phyloP scores from a whole-genome alignment of 2,888 invertebrate species.

The Digitonthophagus gazella region DNA sequence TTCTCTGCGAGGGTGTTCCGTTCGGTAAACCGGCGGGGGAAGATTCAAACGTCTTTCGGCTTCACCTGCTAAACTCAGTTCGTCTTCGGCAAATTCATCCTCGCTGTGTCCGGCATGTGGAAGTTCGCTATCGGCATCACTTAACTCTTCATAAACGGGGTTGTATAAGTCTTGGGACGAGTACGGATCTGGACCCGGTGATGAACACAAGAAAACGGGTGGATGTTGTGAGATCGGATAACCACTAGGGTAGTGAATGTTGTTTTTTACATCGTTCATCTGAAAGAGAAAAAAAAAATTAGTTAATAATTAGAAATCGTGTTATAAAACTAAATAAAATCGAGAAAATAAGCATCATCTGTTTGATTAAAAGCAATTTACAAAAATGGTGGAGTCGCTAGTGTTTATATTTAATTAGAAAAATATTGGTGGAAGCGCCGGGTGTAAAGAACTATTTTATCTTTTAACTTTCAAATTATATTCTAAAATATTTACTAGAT shows the following conservation, averaged over 20 bases:
- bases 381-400: no score
- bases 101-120: constrained; percentile 68
- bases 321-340: background rate
- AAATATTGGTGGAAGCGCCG: no score
- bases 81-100: constrained; percentile 84
- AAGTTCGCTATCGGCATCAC: constrained; percentile 61
- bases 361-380: no score
- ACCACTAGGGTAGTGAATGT: constrained; percentile 60
- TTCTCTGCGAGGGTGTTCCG: constrained; percentile 51
- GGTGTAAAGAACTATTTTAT: no score
- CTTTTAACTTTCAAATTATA: no score
- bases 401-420: no score
- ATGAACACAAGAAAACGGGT: constrained; percentile 70
- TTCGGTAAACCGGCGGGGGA: constrained; percentile 37
- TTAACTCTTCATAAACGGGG: constrained; percentile 80
- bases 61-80: constrained; percentile 62
- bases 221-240: constrained; percentile 62
- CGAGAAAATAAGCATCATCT: no score
- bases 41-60: constrained; percentile 38
- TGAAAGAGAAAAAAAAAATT: constrained; percentile 48
- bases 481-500: no score
- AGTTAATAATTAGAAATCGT: background rate
- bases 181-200: constrained; percentile 66
- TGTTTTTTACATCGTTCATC: constrained; percentile 71
- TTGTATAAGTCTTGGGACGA: constrained; percentile 66